Percentiles rank a stretch among this genome's conserved stretches.
phyloP scores from a whole-genome alignment of 2,888 invertebrate genomes.

The Volucella zonaria region DNA sequence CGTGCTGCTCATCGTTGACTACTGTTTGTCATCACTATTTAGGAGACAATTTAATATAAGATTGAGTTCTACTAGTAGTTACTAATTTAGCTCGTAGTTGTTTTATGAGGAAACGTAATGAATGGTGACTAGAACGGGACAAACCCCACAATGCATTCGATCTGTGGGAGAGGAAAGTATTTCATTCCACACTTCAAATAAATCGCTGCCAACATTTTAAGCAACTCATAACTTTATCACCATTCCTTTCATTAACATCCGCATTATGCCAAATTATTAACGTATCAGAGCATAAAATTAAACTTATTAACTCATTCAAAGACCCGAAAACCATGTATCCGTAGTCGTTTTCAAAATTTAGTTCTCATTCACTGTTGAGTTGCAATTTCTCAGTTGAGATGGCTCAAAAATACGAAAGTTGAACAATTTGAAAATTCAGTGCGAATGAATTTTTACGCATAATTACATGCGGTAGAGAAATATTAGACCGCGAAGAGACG shows the following conservation, averaged over 20 bases:
- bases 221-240: slow-evolving; percentile 10
- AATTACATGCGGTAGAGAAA: slow-evolving; percentile 65
- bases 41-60: too few species aligned
- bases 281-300: slow-evolving; percentile 64
- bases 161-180: too few species aligned
- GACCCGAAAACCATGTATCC: slow-evolving; percentile 6
- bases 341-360: slow-evolving; percentile 3
- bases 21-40: too few species aligned
- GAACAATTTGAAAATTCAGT: slow-evolving; percentile 30
- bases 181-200: too few species aligned
- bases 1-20: too few species aligned
- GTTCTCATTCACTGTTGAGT: slow-evolving; percentile 17
- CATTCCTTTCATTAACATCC: slow-evolving; percentile 4
- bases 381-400: slow-evolving; percentile 53
- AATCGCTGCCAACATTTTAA: too few species aligned
- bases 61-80: too few species aligned
- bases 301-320: slow-evolving; percentile 37
- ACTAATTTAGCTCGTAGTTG: too few species aligned
- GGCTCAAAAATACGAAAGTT: too few species aligned
- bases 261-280: slow-evolving; percentile 6
- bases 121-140: too few species aligned
- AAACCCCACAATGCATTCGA: too few species aligned
- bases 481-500: slow-evolving; percentile 74
- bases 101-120: too few species aligned
- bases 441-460: slow-evolving; percentile 66